phyloP scores from a whole-genome alignment of 1,140 invertebrate genomes.

The Teleogryllus occipitalis region DNA sequence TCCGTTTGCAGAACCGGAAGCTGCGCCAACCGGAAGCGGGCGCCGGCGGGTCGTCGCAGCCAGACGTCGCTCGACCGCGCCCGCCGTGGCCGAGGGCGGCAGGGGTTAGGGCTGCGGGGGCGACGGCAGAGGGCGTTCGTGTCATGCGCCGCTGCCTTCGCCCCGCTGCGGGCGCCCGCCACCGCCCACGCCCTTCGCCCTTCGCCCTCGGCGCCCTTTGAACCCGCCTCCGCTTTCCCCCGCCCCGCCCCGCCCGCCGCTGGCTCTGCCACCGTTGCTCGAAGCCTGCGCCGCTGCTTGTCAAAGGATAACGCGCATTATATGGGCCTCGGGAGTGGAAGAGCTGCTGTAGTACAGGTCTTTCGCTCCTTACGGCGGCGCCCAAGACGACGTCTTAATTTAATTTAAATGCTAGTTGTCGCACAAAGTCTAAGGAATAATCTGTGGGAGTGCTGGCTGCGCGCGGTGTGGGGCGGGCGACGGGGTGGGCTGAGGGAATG shows the following conservation, averaged over 20 bases:
- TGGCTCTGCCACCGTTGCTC: too few species aligned
- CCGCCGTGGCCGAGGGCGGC: too few species aligned
- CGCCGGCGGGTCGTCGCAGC: background rate
- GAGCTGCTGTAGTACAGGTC: background rate
- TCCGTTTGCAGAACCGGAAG: background rate
- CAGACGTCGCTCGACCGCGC: background rate
- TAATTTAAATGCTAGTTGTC: constrained; percentile 5
- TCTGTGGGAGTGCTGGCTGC: background rate
- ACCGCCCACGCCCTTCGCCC: background rate
- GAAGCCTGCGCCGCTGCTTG: background rate
- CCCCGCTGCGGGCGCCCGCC: background rate
- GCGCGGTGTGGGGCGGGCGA: background rate
- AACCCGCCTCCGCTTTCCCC: background rate
- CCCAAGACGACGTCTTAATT: background rate
- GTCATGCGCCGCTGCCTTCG: background rate
- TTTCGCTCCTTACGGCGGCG: background rate
- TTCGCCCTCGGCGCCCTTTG: background rate
- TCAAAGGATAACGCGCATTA: constrained; percentile 1
- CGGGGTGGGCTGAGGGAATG: background rate
- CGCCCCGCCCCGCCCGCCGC: too few species aligned
- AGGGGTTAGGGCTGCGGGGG: too few species aligned
- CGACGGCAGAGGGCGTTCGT: background rate
- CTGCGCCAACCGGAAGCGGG: background rate
- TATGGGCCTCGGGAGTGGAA: background rate
- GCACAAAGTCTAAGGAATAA: background rate